Conservation (phyloP, 2,888 invertebrate genomes). For the Mythimna ferrago region DNA sequence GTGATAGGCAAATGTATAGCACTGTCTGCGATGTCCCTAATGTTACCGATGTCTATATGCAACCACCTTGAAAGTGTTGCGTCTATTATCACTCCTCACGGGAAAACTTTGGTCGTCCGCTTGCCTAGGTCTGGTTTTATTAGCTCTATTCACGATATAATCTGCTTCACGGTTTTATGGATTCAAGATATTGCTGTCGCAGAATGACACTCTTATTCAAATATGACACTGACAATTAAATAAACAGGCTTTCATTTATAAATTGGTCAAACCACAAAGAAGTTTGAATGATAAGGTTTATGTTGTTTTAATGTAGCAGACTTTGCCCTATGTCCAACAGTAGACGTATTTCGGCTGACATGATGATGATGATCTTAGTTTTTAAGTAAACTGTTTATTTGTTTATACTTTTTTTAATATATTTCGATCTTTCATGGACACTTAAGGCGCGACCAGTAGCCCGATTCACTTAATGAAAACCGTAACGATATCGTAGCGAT, state of each 20-base stretch:
- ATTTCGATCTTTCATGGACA: too few species aligned
- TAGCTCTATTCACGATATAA: neutral
- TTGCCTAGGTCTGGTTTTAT: neutral
- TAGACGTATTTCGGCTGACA: neutral
- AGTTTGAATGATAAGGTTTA: neutral
- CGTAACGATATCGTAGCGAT: too few species aligned
- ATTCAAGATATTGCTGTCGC: neutral
- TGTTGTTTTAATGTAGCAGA: neutral
- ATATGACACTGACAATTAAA: neutral
- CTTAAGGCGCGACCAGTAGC: too few species aligned
- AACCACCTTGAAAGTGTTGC: neutral
- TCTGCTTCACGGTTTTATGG: neutral
- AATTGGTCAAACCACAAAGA: neutral
- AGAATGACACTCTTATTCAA: neutral
- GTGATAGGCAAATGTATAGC: neutral
- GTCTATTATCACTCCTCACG: neutral
- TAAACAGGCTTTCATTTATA: neutral
- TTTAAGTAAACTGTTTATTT: neutral
- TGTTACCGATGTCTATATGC: neutral
- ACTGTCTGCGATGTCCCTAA: neutral
- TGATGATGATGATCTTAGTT: neutral
- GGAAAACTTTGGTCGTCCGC: neutral
- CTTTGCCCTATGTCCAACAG: neutral
- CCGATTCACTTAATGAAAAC: too few species aligned
- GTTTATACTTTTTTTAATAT: neutral